Evolutionary conservation across 2,888 invertebrate species (phyloP).

Genomic region (Sepiola atlantica): DNA sequence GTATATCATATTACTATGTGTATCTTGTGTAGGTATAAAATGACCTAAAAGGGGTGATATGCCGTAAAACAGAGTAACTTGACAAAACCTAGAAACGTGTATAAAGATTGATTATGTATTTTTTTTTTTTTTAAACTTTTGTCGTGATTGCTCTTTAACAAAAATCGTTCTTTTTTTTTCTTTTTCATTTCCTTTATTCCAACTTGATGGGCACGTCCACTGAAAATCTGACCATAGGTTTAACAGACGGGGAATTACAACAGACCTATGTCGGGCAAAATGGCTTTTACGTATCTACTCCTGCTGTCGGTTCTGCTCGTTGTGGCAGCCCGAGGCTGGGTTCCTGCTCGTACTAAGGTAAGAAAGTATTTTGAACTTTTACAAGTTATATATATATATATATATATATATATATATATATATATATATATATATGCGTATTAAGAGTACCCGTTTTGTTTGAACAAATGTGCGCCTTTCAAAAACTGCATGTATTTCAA

Average conservation of each 20-base stretch:
- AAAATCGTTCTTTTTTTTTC: not conserved
- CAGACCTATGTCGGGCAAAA: slow-evolving; percentile 21
- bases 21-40: no score
- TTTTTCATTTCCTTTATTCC: not conserved
- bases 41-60: no score
- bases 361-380: not conserved
- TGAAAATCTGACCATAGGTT: not conserved
- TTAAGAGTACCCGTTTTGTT: no score
- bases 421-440: not conserved
- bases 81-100: no score
- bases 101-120: no score
- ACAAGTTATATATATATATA: not conserved
- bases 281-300: not conserved
- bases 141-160: not conserved
- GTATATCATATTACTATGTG: no score
- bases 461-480: no score
- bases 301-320: not conserved
- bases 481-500: no score
- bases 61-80: no score
- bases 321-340: not conserved
- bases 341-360: not conserved
- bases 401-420: not conserved
- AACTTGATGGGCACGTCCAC: not conserved
- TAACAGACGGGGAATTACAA: slow-evolving; percentile 6
- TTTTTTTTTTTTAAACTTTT: not conserved